These are phyloP conservation scores for Phalanger gymnotis DNA, from an alignment of 2,797 vertebrate species.

Conservation along the genomic window DNA sequence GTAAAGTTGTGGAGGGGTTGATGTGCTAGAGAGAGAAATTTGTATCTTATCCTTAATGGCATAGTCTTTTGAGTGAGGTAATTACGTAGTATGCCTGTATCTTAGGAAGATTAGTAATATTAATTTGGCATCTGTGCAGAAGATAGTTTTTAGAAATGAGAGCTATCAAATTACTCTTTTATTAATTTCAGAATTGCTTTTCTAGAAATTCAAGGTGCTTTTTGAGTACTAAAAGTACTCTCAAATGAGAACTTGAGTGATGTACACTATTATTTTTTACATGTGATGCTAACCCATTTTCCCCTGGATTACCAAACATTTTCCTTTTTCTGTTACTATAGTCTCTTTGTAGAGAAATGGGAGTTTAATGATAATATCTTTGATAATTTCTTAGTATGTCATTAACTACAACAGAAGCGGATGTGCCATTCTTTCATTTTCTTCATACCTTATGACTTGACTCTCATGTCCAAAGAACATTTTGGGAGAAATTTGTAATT, in stretches of 20 bases:
- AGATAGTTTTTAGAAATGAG: not conserved
- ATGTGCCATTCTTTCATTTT: constrained; percentile 46
- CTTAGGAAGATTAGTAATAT: not conserved
- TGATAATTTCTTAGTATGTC: constrained; percentile 27
- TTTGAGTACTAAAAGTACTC: constrained; percentile 29
- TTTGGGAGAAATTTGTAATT: constrained; percentile 36
- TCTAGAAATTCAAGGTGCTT: not conserved
- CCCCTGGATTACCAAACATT: not conserved
- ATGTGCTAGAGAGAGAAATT: not conserved
- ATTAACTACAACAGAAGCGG: constrained; percentile 26
- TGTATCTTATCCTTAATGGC: not conserved
- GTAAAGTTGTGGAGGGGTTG: not conserved
- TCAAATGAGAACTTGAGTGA: constrained; percentile 1
- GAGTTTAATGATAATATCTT: constrained; percentile 20
- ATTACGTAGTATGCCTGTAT: constrained; percentile 3
- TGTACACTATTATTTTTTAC: constrained; percentile 23
- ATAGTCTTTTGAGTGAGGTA: constrained; percentile 13
- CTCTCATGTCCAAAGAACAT: constrained; percentile 56
- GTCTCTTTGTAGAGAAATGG: constrained; percentile 9
- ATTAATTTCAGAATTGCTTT: constrained; percentile 52
- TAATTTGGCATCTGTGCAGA: not conserved
- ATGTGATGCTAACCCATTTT: constrained; percentile 7
- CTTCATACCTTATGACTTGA: constrained; percentile 3
- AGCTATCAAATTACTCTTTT: constrained; percentile 48
- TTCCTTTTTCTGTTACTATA: not conserved